Evolutionary conservation across 2,888 invertebrate species (phyloP).

Genomic region (Heteromyza rotundicornis): DNA sequence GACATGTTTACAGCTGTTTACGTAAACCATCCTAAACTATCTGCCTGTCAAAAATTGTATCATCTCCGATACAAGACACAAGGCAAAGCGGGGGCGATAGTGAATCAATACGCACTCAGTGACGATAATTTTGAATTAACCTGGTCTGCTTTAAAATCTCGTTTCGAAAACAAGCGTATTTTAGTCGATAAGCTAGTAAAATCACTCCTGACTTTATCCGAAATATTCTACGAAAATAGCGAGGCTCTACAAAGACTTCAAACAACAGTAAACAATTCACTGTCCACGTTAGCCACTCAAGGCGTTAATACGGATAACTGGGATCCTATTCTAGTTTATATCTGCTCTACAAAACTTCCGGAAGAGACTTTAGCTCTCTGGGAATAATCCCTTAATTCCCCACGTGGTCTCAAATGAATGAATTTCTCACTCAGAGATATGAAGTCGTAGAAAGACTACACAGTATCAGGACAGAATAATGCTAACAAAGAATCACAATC

Average conservation of each 20-base stretch:
- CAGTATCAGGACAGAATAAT: conserved; percentile 13
- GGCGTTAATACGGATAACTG: neutral
- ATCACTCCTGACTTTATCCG: no score
- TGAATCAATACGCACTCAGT: no score
- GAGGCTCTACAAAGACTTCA: neutral
- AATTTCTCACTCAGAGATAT: conserved; percentile 5
- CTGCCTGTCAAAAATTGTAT: no score
- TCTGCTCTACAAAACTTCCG: conserved; percentile 13
- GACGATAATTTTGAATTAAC: no score
- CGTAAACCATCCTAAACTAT: no score
- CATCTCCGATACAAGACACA: no score
- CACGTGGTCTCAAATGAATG: conserved; percentile 12
- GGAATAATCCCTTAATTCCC: neutral
- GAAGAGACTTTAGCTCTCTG: neutral
- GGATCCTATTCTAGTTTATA: conserved; percentile 16
- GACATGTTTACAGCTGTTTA: no score
- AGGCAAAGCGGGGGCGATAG: no score
- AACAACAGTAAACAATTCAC: neutral
- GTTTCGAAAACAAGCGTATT: no score
- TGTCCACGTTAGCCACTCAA: neutral
- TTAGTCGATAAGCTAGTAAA: no score
- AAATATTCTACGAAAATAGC: neutral
- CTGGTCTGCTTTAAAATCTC: no score
- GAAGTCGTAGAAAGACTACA: conserved; percentile 13
- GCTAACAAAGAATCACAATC: neutral